Evolutionary conservation across 2,888 invertebrate species (phyloP), one percentile per base, ranked within the genome.

Genomic region (Mamestra brassicae): DNA sequence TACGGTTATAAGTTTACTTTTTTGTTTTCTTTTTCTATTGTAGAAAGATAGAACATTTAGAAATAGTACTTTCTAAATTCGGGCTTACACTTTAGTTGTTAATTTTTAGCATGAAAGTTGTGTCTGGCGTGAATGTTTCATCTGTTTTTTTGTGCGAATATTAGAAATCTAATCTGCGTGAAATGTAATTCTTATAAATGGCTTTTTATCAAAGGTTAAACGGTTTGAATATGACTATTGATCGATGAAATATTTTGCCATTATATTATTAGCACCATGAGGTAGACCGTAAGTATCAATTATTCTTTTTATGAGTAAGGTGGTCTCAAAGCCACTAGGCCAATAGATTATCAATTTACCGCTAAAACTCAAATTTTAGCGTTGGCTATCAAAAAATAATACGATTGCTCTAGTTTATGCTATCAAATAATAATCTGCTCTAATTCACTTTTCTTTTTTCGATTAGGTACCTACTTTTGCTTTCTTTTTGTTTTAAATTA

Each of bases 111-210:
- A 79, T 68, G 67, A 80, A 74, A 74, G 73, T 62, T 70, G 57
- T 60, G 64, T 50, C 65, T 71, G 52, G 50, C 66, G 34, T 68
- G 54, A 65, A 70, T 75, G 55, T 74, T 47, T 66, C 52, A 52
- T 52, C 47, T 34, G 15, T 89, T 92, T 93, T 26, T 91, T 88
- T 88, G 83, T 89, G 89, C 89, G 89, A 91, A 90, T 90, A 87
- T 88, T 90, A 26, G 52, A 90, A 92, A 90, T 91, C 90, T 87
- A 80, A 91, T 88, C 85, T 90, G 90, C 95, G 93, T 95, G 93
- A 95, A 96, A 95, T 95, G 93, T 91, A 93, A 93, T 95, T 93
- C 93, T 92, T 85, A 90, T 34, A 89, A 94, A 92, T 91, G 89
- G 89, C 86, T 93, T 88, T 88, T 89, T 90, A 93, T 93, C 90